Conservation (phyloP, 2,888 invertebrate species). For the Sialis fuliginosa region DNA sequence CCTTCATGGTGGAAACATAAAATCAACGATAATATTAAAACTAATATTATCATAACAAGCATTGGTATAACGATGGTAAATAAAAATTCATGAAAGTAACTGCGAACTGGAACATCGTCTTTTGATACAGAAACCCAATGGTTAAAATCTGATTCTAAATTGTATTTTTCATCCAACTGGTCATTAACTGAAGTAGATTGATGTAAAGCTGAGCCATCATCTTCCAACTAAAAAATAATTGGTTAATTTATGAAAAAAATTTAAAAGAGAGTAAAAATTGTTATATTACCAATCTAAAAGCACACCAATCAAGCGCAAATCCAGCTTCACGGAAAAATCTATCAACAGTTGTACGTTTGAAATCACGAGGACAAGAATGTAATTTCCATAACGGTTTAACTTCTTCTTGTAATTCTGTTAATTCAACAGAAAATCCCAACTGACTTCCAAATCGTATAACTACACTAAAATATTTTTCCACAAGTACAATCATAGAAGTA, state of each 20-base stretch:
- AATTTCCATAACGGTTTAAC: slow-evolving; percentile 63
- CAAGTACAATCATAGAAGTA: background rate
- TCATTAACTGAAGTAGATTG: slow-evolving; percentile 11
- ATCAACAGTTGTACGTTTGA: slow-evolving; percentile 73
- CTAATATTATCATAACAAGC: slow-evolving; percentile 43
- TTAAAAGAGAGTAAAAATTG: background rate
- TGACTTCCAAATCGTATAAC: slow-evolving; percentile 68
- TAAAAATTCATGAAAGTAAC: slow-evolving; percentile 48
- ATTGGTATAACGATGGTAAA: slow-evolving; percentile 54
- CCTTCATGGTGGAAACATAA: slow-evolving; percentile 61
- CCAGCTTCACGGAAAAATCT: slow-evolving; percentile 61
- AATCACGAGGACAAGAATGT: slow-evolving; percentile 60
- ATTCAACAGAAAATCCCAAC: slow-evolving; percentile 48
- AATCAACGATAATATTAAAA: slow-evolving; percentile 48
- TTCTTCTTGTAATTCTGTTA: slow-evolving; percentile 57
- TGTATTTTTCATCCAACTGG: background rate
- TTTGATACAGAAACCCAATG: slow-evolving; percentile 44
- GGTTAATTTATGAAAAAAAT: background rate
- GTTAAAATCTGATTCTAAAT: slow-evolving; percentile 15
- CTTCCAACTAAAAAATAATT: slow-evolving; percentile 2
- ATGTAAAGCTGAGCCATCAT: slow-evolving; percentile 19
- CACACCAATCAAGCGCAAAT: slow-evolving; percentile 77
- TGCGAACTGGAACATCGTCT: slow-evolving; percentile 43
- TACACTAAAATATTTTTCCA: slow-evolving; percentile 32
- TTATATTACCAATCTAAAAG: slow-evolving; percentile 51